Evolutionary conservation across 2,888 invertebrate genomes (phyloP), one percentile per base, ranked within the genome.

Genomic region (Lypha dubia): DNA sequence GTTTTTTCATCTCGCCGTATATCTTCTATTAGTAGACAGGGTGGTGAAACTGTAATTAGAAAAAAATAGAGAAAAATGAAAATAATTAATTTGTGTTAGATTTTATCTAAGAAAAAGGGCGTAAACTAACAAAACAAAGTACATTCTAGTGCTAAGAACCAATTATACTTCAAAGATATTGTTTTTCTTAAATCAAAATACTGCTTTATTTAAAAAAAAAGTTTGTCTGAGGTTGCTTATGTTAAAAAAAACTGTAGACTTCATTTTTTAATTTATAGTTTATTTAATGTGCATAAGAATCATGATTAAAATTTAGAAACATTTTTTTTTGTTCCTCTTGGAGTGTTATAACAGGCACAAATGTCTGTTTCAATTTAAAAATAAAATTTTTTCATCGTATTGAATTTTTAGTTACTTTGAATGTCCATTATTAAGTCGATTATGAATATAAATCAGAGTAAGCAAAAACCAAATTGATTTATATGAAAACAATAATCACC

Each of bases 1-100:
- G 97, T 93, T 89, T 96, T 95, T 89, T 96, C 96, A 89, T 95
- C 94, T 32, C 95, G 93, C 83, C 94, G 93, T 65, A 90, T 91
- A 81, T 92, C 91, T 87, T 92, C 92, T 79, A 92, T 92, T 56
- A 92, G 87, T 38, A 92, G 87, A 77, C 92, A 91, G 58, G 91
- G 88, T 82, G 91, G 89, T n/a, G 90, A 89, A 87, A 89, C 90
- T 91, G 87, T 7, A 88, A 88, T 11, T 58, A 85, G 41, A 77
- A 58, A 35, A 51, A 63, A 62, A 56, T 46, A 41, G 28, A 13
- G 1, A 41, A 51, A 68, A 58, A 32, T 74, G 49, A 53, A 51
- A 53, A 17, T 60, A 65, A 80, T 65, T 73, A 46, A 32, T 46
- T 44, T 35, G 17, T 49, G 13, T 56, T 11, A 51, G 62, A 62